phyloP scores from a whole-genome alignment of 2,797 vertebrate genomes.

The Allobates femoralis region DNA sequence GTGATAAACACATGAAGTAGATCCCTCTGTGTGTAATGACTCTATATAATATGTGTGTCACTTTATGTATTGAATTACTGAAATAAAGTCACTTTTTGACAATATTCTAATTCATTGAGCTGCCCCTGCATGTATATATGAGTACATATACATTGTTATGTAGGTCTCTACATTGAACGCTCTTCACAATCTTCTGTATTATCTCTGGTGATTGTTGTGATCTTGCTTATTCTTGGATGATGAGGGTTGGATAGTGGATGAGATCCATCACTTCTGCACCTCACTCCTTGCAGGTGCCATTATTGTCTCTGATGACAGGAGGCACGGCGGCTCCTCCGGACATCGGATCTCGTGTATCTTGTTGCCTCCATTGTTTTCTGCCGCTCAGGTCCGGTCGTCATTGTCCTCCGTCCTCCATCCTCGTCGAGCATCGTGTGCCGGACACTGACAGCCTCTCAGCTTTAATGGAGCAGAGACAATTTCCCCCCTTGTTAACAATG shows the following conservation, averaged over 20 bases:
- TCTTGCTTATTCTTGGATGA: not conserved
- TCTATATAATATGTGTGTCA: too few species aligned
- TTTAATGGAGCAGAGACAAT: slow-evolving; percentile 11
- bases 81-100: too few species aligned
- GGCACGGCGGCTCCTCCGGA: not conserved
- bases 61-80: too few species aligned
- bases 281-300: slow-evolving; percentile 8
- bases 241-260: not conserved
- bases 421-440: not conserved
- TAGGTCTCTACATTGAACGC: too few species aligned
- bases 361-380: not conserved
- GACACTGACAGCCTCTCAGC: slow-evolving; percentile 36
- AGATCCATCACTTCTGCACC: not conserved
- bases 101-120: too few species aligned
- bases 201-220: not conserved
- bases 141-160: too few species aligned
- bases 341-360: slow-evolving; percentile 11
- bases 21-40: too few species aligned
- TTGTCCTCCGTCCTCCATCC: slow-evolving; percentile 26
- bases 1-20: too few species aligned
- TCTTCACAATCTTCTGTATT: not conserved
- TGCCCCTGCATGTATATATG: too few species aligned
- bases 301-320: slow-evolving; percentile 1
- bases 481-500: slow-evolving; percentile 39
- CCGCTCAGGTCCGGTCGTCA: not conserved